Conservation (phyloP, 2,888 invertebrate genomes). For the Halocaridina rubra region DNA sequence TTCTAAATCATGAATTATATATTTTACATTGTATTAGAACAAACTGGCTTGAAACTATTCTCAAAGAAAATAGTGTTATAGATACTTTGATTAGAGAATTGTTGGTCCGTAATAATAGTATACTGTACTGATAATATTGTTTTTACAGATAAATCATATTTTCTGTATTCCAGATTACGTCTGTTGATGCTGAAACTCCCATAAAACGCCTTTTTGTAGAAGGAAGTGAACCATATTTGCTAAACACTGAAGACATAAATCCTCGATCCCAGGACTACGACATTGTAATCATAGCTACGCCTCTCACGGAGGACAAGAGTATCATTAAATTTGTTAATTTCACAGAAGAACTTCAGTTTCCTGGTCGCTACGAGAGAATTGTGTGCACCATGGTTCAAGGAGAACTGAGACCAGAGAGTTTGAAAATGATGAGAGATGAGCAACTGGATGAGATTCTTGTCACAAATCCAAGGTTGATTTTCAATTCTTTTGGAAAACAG, state of each 20-base stretch:
- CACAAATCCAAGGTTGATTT: conserved; percentile 70
- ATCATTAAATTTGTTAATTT: conserved; percentile 71
- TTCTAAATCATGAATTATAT: too few species aligned
- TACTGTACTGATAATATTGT: not conserved
- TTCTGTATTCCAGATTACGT: conserved; percentile 20
- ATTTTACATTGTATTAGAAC: too few species aligned
- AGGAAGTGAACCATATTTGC: not conserved
- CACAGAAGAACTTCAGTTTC: conserved; percentile 67
- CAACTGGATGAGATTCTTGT: conserved; percentile 70
- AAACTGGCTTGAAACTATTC: too few species aligned
- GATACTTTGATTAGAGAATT: too few species aligned
- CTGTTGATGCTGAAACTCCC: conserved; percentile 11
- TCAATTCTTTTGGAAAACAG: conserved; percentile 70
- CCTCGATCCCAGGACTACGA: conserved; percentile 69
- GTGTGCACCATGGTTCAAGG: conserved; percentile 74
- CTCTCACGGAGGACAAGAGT: conserved; percentile 70
- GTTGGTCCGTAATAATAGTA: too few species aligned
- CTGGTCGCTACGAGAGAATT: conserved; percentile 72
- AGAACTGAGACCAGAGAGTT: conserved; percentile 69
- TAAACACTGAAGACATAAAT: not conserved
- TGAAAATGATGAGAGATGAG: conserved; percentile 68
- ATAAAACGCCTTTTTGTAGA: conserved; percentile 4
- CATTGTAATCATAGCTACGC: conserved; percentile 74
- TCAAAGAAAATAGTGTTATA: too few species aligned
- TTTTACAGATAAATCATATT: not conserved